phyloP scores from a whole-genome alignment of 2,113 vertebrate genomes.

The Siniperca knerii region DNA sequence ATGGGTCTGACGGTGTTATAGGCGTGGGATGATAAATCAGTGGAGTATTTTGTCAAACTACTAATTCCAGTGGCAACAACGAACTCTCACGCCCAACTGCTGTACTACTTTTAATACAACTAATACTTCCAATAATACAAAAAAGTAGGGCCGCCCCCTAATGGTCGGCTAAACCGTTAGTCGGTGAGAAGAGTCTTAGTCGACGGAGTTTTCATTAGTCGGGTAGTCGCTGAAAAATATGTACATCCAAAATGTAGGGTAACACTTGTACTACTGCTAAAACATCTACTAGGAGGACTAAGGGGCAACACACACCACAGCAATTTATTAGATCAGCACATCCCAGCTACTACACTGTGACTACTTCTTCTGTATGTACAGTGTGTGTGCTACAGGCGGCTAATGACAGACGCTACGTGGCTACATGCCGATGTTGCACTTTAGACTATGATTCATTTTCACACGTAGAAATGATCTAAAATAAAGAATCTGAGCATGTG shows the following conservation, averaged over 20 bases:
- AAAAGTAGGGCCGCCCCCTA: too few relatives aligned
- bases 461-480: background rate
- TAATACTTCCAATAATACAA: too few relatives aligned
- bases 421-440: background rate
- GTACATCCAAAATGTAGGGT: background rate
- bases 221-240: too few relatives aligned
- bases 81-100: too few relatives aligned
- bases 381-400: background rate
- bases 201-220: too few relatives aligned
- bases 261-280: background rate
- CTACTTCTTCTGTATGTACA: background rate
- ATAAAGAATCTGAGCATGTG: slow-evolving; percentile 10
- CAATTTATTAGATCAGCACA: background rate
- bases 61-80: too few relatives aligned
- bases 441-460: background rate
- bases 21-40: too few relatives aligned
- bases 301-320: background rate
- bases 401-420: background rate
- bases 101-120: too few relatives aligned
- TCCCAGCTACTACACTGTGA: background rate
- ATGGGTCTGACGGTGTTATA: too few relatives aligned
- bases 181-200: too few relatives aligned
- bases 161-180: too few relatives aligned
- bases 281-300: background rate
- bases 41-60: too few relatives aligned